These are phyloP conservation scores for Platycheirus albimanus DNA, from an alignment of 2,888 invertebrate species.

Conservation along the genomic window DNA sequence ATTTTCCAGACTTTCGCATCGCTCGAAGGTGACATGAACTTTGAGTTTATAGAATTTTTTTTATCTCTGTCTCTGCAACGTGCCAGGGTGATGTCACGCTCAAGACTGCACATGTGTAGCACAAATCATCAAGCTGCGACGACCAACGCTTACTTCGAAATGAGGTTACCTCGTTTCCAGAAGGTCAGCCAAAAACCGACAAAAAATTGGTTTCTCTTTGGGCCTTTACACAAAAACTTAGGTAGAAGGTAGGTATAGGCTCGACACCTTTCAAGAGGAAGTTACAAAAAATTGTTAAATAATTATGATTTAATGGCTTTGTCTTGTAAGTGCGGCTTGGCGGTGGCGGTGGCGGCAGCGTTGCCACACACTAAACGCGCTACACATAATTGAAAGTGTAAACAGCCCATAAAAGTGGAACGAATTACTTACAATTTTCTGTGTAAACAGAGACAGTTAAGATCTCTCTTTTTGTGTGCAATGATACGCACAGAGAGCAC, in stretches of 20 bases:
- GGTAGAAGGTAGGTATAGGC: neutral
- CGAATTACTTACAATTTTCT: conserved; percentile 1
- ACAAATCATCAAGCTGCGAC: conserved; percentile 1
- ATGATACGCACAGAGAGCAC: conserved; percentile 4
- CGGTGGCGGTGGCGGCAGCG: too few relatives aligned
- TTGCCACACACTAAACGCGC: conserved; percentile 15
- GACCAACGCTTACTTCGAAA: conserved; percentile 48
- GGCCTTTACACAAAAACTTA: neutral
- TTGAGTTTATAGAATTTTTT: neutral
- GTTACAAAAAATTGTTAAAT: conserved; percentile 58
- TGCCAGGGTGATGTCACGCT: conserved; percentile 16
- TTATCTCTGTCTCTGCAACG: neutral
- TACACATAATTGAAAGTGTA: conserved; percentile 52
- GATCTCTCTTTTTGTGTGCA: conserved; percentile 18
- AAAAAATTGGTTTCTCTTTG: conserved; percentile 60
- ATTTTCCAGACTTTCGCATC: conserved; percentile 53
- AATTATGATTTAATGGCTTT: conserved; percentile 63
- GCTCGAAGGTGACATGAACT: conserved; percentile 17
- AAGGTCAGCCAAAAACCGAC: conserved; percentile 52
- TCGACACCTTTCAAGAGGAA: conserved; percentile 65
- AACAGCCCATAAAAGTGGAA: conserved; percentile 49
- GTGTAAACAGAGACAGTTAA: neutral
- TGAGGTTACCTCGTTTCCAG: conserved; percentile 67
- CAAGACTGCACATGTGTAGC: conserved; percentile 34
- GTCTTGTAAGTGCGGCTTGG: conserved; percentile 32